Conservation (phyloP, 2,797 vertebrate genomes). For the Muscicapa comitata region DNA sequence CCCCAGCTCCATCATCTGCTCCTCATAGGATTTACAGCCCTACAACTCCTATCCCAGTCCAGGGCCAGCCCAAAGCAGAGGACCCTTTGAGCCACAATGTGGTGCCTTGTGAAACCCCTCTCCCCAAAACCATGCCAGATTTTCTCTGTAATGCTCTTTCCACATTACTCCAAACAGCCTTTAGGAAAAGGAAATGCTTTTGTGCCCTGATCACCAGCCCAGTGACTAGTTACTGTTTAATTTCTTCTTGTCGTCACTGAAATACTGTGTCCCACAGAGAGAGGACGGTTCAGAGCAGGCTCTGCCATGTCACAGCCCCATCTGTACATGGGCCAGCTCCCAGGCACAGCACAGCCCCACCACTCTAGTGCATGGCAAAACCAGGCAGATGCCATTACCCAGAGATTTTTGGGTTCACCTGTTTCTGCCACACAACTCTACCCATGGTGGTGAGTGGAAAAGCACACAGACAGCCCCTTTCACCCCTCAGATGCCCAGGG, state of each 20-base stretch:
- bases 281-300: not conserved
- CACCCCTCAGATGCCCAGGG: not conserved
- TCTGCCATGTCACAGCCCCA: not conserved
- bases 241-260: not conserved
- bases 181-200: not conserved
- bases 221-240: not conserved
- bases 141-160: not conserved
- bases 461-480: not conserved
- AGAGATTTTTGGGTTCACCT: fast-evolving
- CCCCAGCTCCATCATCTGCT: not conserved
- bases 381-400: fast-evolving
- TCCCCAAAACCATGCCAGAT: not conserved
- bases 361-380: fast-evolving
- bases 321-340: fast-evolving
- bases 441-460: fast-evolving
- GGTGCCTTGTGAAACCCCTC: not conserved
- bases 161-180: not conserved
- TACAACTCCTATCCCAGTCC: not conserved
- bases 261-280: not conserved
- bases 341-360: not conserved
- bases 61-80: not conserved
- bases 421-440: not conserved
- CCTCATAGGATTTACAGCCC: not conserved
- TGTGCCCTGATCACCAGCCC: not conserved
- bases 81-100: fast-evolving